Conservation (phyloP, 37 sponge, comb jelly and placozoan species). For the Theonella swinhoei region DNA sequence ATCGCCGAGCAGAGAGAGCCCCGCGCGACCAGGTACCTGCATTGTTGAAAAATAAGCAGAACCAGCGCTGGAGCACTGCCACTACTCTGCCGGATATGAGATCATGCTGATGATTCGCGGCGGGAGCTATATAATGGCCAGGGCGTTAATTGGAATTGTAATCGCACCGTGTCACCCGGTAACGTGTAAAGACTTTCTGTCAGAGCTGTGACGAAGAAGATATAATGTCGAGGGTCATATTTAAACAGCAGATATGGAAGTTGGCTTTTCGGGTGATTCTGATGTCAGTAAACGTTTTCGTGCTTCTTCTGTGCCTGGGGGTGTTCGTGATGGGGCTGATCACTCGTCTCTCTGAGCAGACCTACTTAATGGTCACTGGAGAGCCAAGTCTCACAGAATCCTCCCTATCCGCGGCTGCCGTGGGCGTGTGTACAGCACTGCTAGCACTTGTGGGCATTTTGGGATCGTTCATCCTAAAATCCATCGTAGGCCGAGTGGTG, state of each 20-base stretch:
- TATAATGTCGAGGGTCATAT: neutral
- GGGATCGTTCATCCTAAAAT: slow-evolving; percentile 4
- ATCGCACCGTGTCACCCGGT: no score
- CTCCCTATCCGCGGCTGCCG: slow-evolving; percentile 8
- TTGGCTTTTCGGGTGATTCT: slow-evolving; percentile 12
- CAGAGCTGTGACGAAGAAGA: no score
- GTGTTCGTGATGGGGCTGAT: slow-evolving; percentile 5
- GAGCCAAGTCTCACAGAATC: slow-evolving; percentile 7
- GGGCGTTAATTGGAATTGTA: no score
- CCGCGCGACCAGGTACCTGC: slow-evolving; percentile 71
- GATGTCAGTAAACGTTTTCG: neutral
- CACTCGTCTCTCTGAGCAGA: neutral
- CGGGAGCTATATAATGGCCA: no score
- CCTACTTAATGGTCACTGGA: slow-evolving; percentile 11
- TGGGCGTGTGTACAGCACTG: slow-evolving; percentile 5
- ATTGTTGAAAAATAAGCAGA: no score
- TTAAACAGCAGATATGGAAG: neutral
- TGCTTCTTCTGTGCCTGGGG: slow-evolving; percentile 19
- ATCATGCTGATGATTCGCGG: no score
- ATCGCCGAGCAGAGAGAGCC: slow-evolving; percentile 73
- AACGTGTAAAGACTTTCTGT: no score
- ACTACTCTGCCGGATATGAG: no score
- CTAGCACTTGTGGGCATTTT: slow-evolving; percentile 16
- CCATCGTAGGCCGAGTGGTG: slow-evolving; percentile 21
- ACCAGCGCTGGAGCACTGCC: no score